Base-by-base conservation (phyloP, 2,888 invertebrate genomes). In the Ceratothoa steindachneri region DNA sequence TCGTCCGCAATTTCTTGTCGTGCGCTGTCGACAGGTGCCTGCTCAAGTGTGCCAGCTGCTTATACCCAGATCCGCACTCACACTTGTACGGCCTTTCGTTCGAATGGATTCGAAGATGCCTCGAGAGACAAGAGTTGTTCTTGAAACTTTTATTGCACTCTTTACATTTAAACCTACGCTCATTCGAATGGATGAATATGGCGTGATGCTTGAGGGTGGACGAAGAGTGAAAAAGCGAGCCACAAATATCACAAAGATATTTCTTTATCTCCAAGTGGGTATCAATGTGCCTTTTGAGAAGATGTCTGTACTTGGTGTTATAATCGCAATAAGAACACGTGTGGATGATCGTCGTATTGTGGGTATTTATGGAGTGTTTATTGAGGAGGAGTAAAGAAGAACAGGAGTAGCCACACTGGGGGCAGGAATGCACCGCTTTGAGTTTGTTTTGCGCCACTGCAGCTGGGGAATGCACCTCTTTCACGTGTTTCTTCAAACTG, bases 161-260 rank as follows among this genome's bases (percentile, higher is more conserved):
- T 4, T 77, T 65, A 73, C 85, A 85, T 7, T 72, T 73, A 74
- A 82, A 83, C 7, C 81, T 77, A 5, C 84, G 75, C 3, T 81
- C 81, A 15, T 83, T 82, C 22, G 82, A 83, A 80, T 85, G 85
- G 28, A 84, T 83, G 81, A 83, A 84, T 12, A 81, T 81, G 80
- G 82, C 81, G 72, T 85, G 85, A 72, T 83, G 83, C 73, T 84
- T 83, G 24, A 85, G 81, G 0, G 84, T 83, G 68, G 82, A 83
- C 72, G 83, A 82, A 9, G 83, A 83, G 69, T 84, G 83, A 80
- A 85, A 85, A 3, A 84, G 82, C 19, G 82, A 81, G 1, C 84
- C 84, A 80, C 85, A 85, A 9, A 83, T 80, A 77, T 84, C 85
- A 80, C 85, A 85, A 22, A 84, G 81, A 77, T 83, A 85, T 67